Conservation (phyloP, 2,113 vertebrate genomes). For the Platichthys flesus region DNA sequence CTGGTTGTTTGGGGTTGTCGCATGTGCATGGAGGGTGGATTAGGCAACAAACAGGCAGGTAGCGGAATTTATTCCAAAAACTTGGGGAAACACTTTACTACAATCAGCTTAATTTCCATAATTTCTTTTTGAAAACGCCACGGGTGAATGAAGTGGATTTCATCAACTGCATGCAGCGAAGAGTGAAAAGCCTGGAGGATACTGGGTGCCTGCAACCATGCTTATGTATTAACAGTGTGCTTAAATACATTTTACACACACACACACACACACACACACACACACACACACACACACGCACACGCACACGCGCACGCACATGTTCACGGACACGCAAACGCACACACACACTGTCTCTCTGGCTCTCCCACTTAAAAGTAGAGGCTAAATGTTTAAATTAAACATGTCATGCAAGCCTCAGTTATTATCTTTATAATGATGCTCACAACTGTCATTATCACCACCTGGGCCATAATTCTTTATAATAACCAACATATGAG, state of each 20-base stretch:
- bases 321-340: too few species aligned
- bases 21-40: not conserved
- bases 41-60: not conserved
- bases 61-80: constrained; percentile 25
- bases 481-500: not conserved
- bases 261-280: too few species aligned
- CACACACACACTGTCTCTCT: not conserved
- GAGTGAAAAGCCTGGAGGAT: not conserved
- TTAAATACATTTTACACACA: constrained; percentile 6
- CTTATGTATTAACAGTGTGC: not conserved
- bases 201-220: constrained; percentile 5
- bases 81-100: not conserved
- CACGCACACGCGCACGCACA: not conserved
- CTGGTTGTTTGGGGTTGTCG: not conserved
- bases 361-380: not conserved
- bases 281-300: too few species aligned
- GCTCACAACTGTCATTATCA: not conserved
- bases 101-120: not conserved
- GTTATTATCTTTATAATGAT: not conserved
- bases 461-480: not conserved
- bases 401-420: constrained; percentile 1
- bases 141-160: not conserved
- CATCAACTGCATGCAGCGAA: constrained; percentile 5
- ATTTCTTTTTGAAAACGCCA: not conserved
- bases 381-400: not conserved